A percentile compares a stretch with the other conserved stretches of the same genome.
Evolutionary conservation across 2,797 vertebrate genomes (phyloP).

Genomic region (Parauchenoglanis punctatus): DNA sequence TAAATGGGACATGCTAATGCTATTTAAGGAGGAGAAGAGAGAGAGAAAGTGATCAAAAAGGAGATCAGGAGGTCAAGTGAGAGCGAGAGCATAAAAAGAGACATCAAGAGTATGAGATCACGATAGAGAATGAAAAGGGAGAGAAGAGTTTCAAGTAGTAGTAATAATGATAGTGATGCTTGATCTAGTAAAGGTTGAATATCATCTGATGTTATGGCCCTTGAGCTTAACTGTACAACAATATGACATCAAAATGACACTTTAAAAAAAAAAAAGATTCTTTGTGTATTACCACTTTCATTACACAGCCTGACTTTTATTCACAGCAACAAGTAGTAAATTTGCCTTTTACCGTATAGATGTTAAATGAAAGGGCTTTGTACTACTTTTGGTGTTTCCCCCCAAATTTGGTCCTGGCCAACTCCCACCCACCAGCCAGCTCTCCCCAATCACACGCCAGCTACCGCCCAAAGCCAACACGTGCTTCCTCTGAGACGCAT

Average conservation of each 20-base stretch:
- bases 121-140: neutral
- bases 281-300: neutral
- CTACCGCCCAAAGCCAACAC: neutral
- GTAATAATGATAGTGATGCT: neutral
- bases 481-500: neutral
- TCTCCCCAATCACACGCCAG: neutral
- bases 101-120: neutral
- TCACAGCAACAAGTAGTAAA: neutral
- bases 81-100: constrained; percentile 1
- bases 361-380: neutral
- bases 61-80: constrained; percentile 4
- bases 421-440: neutral
- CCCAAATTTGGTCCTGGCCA: neutral
- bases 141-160: neutral
- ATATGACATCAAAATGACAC: neutral
- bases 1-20: constrained; percentile 54
- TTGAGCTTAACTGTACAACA: neutral
- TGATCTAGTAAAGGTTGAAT: neutral
- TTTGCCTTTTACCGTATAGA: neutral
- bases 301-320: neutral
- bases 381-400: neutral
- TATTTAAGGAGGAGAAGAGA: constrained; percentile 49
- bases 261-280: neutral
- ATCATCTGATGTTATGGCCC: neutral
- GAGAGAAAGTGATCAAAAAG: constrained; percentile 26